Evolutionary conservation across 2,888 invertebrate genomes (phyloP).

Genomic region (Yponomeuta cagnagella): DNA sequence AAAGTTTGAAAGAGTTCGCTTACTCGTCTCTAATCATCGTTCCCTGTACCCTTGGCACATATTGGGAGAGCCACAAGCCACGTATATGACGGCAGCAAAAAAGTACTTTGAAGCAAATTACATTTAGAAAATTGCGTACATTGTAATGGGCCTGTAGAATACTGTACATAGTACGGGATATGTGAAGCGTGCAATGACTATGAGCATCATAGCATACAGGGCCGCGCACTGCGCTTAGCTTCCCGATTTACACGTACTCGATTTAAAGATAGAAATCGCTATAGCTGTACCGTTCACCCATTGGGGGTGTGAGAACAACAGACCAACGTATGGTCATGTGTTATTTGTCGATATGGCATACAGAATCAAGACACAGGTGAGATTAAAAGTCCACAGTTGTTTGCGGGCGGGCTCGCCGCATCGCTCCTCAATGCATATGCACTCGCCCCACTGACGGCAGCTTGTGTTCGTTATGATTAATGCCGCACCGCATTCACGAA

Average conservation of each 20-base stretch:
- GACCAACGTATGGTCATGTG: background rate
- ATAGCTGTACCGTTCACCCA: constrained; percentile 1
- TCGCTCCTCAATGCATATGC: constrained; percentile 49
- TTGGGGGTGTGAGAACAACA: constrained; percentile 21
- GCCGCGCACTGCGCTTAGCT: background rate
- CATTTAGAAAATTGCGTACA: background rate
- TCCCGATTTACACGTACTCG: background rate
- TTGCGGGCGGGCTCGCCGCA: constrained; percentile 40
- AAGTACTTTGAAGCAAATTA: background rate
- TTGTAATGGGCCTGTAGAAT: background rate
- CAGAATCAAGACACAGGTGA: constrained; percentile 38
- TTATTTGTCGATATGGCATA: background rate
- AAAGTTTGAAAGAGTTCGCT: no score
- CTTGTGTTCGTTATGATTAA: constrained; percentile 56
- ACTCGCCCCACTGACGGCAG: constrained; percentile 40
- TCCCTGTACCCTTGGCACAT: no score
- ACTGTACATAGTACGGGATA: background rate
- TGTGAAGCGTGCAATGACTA: background rate
- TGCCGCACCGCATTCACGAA: constrained; percentile 45
- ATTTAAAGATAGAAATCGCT: background rate
- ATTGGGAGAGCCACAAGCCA: no score
- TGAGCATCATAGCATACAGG: background rate
- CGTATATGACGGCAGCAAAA: background rate
- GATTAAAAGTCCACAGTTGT: constrained; percentile 69
- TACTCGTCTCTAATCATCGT: no score